Conservation (phyloP, 2,113 vertebrate species). For the Erythrolamprus reginae region DNA sequence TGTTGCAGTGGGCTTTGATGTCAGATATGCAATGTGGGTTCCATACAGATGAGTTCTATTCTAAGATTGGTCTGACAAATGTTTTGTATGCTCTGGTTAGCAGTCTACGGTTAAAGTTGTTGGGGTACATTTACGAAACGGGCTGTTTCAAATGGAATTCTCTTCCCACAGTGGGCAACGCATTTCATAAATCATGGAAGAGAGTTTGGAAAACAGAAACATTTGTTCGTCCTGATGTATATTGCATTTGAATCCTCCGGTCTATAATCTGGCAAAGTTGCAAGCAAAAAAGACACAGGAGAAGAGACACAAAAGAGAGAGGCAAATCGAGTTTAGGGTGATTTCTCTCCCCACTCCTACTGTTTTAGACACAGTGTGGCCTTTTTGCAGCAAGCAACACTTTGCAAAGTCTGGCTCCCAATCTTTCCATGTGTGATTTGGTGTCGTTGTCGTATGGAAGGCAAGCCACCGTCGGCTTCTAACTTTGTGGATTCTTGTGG, state of each 20-base stretch:
- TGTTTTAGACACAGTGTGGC: background rate
- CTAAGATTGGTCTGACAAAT: no score
- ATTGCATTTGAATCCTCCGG: conserved; percentile 55
- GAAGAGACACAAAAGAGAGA: background rate
- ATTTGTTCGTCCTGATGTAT: conserved; percentile 69
- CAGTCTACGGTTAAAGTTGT: no score
- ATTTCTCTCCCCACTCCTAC: background rate
- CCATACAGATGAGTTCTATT: no score
- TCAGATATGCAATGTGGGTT: no score
- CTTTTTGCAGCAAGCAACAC: background rate
- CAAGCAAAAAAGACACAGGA: background rate
- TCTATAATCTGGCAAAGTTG: conserved; percentile 15
- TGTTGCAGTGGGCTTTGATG: no score
- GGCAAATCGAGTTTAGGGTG: background rate
- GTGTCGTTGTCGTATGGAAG: no score
- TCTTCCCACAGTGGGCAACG: conserved; percentile 80
- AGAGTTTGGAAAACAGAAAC: conserved; percentile 68
- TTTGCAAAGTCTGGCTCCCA: conserved; percentile 33
- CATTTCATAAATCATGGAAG: conserved; percentile 85
- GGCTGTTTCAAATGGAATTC: conserved; percentile 88
- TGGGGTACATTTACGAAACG: conserved; percentile 90
- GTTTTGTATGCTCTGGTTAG: no score
- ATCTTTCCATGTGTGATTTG: no score
- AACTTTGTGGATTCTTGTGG: no score
- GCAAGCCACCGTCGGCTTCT: no score